phyloP scores from a whole-genome alignment of 2,113 vertebrate genomes.

The Bucco capensis region DNA sequence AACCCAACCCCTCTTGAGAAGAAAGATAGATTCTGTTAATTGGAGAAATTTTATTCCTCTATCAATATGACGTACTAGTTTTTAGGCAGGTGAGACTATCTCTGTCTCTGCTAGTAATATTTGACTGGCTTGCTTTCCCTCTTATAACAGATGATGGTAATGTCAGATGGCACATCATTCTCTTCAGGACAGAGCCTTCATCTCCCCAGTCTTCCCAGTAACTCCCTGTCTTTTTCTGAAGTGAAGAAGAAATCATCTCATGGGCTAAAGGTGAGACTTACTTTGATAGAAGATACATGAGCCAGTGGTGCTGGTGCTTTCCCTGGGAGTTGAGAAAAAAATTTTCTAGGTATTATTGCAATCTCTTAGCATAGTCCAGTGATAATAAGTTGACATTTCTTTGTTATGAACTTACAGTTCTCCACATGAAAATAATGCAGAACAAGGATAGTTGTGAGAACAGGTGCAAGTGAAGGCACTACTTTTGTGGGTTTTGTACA shows the following conservation, averaged over 20 bases:
- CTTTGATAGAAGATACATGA: not conserved
- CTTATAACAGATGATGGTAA: constrained; percentile 82
- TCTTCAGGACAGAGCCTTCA: constrained; percentile 85
- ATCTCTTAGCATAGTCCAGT: not conserved
- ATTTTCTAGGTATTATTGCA: not conserved
- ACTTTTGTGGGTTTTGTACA: not conserved
- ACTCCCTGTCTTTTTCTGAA: constrained; percentile 80
- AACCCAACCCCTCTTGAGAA: not conserved
- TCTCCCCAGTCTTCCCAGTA: constrained; percentile 84
- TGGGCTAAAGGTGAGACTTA: constrained; percentile 80
- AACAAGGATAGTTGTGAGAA: not conserved
- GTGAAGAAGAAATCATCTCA: constrained; percentile 86
- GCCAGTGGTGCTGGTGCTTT: not conserved
- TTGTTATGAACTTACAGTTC: not conserved
- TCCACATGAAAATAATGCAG: not conserved
- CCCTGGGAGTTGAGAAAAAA: not conserved
- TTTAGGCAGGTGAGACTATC: not conserved
- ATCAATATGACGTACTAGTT: not conserved
- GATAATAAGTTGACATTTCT: not conserved
- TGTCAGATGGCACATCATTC: constrained; percentile 85
- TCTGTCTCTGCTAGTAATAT: not conserved
- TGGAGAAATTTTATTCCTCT: not conserved
- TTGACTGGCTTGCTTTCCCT: not conserved
- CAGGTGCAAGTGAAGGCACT: not conserved
- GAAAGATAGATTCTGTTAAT: not conserved